Evolutionary conservation across 2,113 vertebrate genomes (phyloP).

Genomic region (Myxocyprinus asiaticus): DNA sequence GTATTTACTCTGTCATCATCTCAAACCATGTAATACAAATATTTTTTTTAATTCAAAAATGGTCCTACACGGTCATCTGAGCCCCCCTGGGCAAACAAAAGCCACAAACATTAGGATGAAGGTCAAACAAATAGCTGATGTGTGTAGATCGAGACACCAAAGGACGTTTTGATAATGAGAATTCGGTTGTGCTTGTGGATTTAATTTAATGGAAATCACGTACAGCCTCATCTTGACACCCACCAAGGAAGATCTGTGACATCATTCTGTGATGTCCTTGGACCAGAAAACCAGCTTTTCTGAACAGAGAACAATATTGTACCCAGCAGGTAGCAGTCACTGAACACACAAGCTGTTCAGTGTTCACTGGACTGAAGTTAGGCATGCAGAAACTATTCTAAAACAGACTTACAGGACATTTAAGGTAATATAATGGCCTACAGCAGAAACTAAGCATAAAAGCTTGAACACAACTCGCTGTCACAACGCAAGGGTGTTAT

Average conservation of each 20-base stretch:
- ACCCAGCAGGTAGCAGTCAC: conserved; percentile 39
- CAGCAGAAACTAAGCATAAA: not conserved
- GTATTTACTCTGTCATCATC: not conserved
- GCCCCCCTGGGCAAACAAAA: not conserved
- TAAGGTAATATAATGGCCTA: too few species aligned
- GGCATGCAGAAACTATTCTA: not conserved
- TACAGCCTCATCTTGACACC: conserved; percentile 45
- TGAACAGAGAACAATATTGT: conserved; percentile 50
- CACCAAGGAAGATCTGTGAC: conserved; percentile 37
- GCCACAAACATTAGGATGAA: conserved; percentile 36
- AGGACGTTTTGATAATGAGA: conserved; percentile 41
- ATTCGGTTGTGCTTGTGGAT: conserved; percentile 19
- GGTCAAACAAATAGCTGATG: conserved; percentile 29
- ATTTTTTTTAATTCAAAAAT: conserved; percentile 20
- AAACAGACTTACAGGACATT: not conserved
- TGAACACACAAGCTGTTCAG: conserved; percentile 32
- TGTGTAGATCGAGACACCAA: conserved; percentile 1
- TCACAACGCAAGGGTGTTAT: too few species aligned
- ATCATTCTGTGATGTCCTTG: conserved; percentile 58
- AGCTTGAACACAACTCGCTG: too few species aligned
- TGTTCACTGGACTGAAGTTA: not conserved
- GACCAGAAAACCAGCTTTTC: conserved; percentile 48
- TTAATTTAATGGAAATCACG: conserved; percentile 49
- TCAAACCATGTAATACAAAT: not conserved
- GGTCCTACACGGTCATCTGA: not conserved